These are phyloP conservation scores for Chromis chromis DNA, from an alignment of 2,797 vertebrate genomes.

Conservation along the genomic window DNA sequence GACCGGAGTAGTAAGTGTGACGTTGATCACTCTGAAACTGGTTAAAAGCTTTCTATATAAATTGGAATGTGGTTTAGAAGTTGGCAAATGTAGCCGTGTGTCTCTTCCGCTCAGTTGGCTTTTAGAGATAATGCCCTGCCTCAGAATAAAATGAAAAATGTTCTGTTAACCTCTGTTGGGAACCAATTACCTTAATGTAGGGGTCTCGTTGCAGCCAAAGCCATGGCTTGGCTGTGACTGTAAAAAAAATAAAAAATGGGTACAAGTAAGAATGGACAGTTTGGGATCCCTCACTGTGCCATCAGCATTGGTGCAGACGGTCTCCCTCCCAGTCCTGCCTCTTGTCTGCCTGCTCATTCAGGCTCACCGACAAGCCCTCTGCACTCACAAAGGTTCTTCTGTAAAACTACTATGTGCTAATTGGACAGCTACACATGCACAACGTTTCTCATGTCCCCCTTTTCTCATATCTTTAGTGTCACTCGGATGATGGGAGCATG, in stretches of 20 bases:
- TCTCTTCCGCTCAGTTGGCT: conserved; percentile 2
- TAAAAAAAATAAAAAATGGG: conserved; percentile 63
- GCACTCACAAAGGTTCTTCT: conserved; percentile 65
- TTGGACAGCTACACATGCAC: conserved; percentile 57
- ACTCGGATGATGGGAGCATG: not conserved
- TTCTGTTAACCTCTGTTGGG: conserved; percentile 61
- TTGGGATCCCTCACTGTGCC: conserved; percentile 47
- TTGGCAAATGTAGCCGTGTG: conserved; percentile 35
- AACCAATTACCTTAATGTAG: conserved; percentile 74
- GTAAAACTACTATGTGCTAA: conserved; percentile 59
- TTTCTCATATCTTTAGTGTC: conserved; percentile 23
- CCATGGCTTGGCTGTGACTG: conserved; percentile 35
- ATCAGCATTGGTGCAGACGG: conserved; percentile 40
- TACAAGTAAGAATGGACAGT: conserved; percentile 63
- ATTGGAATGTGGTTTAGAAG: conserved; percentile 41
- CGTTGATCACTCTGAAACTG: conserved; percentile 2
- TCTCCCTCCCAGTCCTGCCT: conserved; percentile 31
- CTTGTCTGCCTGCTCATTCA: conserved; percentile 54
- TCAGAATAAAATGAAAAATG: conserved; percentile 60
- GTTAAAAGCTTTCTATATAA: conserved; percentile 30
- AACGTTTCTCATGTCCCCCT: conserved; percentile 12
- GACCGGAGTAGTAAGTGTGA: not conserved
- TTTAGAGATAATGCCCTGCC: conserved; percentile 51
- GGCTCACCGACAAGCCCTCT: conserved; percentile 44
- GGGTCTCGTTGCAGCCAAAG: conserved; percentile 43